These are phyloP conservation scores for Macroramphosus scolopax DNA, from an alignment of 2,797 vertebrate species.

Conservation along the genomic window DNA sequence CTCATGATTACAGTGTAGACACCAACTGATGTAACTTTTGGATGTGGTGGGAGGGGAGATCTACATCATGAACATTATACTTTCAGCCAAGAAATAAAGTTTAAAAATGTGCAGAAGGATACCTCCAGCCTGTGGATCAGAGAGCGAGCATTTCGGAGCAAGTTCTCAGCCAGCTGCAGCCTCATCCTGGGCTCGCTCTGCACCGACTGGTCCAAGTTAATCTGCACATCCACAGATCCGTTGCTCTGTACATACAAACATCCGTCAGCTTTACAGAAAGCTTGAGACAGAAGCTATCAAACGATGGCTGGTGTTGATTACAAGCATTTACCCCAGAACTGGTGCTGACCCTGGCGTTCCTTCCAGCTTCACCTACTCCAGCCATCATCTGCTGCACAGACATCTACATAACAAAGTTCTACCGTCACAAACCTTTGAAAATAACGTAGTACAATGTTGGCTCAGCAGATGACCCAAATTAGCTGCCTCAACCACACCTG, in stretches of 20 bases:
- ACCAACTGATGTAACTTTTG: too few species aligned
- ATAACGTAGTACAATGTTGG: not conserved
- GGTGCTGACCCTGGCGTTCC: conserved; percentile 65
- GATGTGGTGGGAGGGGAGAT: too few species aligned
- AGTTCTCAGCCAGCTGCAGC: conserved; percentile 84
- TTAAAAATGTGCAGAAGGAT: conserved; percentile 1
- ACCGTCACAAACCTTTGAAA: not conserved
- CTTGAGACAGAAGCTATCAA: not conserved
- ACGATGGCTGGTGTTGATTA: not conserved
- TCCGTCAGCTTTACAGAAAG: conserved; percentile 4
- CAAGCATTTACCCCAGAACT: conserved; percentile 64
- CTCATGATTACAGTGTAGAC: too few species aligned
- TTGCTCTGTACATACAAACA: conserved; percentile 56
- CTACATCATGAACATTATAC: too few species aligned
- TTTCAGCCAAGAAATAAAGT: not conserved
- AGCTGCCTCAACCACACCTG: conserved; percentile 51
- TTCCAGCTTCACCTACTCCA: conserved; percentile 68
- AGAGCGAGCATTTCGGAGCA: conserved; percentile 80
- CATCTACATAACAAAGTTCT: conserved; percentile 58
- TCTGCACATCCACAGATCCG: conserved; percentile 83
- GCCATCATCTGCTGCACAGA: conserved; percentile 77
- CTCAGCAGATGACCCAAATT: too few species aligned
- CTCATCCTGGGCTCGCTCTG: conserved; percentile 85
- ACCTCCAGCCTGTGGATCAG: conserved; percentile 83
- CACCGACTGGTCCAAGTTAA: conserved; percentile 80